These are phyloP conservation scores for Catagonus wagneri DNA, from an alignment of 2,113 vertebrate genomes.

Conservation along the genomic window DNA sequence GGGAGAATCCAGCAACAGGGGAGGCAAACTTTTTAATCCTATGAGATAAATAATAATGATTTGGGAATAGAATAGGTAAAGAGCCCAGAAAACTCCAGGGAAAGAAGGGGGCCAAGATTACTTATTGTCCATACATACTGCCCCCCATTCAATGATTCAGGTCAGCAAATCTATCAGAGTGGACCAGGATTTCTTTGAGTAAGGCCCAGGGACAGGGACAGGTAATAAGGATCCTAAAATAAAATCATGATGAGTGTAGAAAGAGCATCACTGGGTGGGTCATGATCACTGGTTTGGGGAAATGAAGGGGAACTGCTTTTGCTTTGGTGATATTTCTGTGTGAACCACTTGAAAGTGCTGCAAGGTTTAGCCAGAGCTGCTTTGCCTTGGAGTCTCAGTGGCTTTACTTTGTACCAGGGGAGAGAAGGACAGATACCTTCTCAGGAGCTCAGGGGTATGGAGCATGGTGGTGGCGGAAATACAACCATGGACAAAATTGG, in stretches of 20 bases:
- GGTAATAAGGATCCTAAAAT: background rate
- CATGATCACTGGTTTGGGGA: background rate
- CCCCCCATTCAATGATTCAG: background rate
- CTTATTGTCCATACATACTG: background rate
- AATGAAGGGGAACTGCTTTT: background rate
- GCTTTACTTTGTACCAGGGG: background rate
- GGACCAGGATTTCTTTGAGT: background rate
- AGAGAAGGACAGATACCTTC: background rate
- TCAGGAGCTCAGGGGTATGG: background rate
- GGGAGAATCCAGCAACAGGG: slow-evolving; percentile 2
- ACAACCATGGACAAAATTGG: background rate
- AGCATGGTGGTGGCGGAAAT: background rate
- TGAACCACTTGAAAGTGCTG: background rate
- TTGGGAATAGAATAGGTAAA: background rate
- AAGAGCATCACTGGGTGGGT: background rate
- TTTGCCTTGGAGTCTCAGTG: background rate
- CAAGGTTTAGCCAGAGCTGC: background rate
- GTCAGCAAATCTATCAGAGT: background rate
- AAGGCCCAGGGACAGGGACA: background rate
- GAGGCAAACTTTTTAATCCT: background rate
- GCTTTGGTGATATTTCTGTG: background rate
- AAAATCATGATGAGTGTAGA: background rate
- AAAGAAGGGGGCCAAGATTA: background rate
- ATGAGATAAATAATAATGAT: background rate
- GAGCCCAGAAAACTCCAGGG: background rate